A percentile compares a stretch with the other conserved stretches of the same genome.
Evolutionary conservation across 2,797 vertebrate species (phyloP).

Genomic region (Poeciliopsis infans): DNA sequence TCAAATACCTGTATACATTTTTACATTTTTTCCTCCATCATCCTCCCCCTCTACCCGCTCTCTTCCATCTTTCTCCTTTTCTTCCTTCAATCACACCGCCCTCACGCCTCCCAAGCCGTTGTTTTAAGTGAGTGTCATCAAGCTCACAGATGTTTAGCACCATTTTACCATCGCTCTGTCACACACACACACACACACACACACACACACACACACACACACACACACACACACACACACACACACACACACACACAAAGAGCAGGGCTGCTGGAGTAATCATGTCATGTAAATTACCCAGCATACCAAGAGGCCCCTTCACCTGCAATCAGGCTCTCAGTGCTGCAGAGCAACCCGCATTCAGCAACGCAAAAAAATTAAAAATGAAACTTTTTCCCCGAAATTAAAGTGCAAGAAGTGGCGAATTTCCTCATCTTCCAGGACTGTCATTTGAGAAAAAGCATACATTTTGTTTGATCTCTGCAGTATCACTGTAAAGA

Average conservation of each 20-base stretch:
- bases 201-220: conserved; percentile 26
- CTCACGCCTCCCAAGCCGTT: conserved; percentile 50
- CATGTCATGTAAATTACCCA: conserved; percentile 77
- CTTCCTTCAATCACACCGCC: conserved; percentile 56
- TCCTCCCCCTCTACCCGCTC: background rate
- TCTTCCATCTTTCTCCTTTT: conserved; percentile 25
- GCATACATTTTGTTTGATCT: conserved; percentile 6
- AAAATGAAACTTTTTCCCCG: conserved; percentile 38
- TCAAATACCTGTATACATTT: conserved; percentile 23
- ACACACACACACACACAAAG: conserved; percentile 24
- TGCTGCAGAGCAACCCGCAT: conserved; percentile 60
- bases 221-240: conserved; percentile 28
- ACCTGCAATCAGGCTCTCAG: conserved; percentile 73
- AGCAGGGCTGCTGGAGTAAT: conserved; percentile 62
- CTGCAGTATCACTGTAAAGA: background rate
- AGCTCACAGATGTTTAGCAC: conserved; percentile 73
- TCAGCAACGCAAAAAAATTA: conserved; percentile 37
- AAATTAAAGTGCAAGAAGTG: conserved; percentile 29
- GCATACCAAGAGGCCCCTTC: conserved; percentile 74
- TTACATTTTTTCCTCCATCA: conserved; percentile 32
- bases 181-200: conserved; percentile 29
- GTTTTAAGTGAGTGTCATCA: conserved; percentile 74
- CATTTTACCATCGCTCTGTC: conserved; percentile 43
- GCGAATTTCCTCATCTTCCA: conserved; percentile 30
- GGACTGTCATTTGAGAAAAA: conserved; percentile 15